Conservation (phyloP, 2,888 invertebrate genomes). For the Phortica okadai region DNA sequence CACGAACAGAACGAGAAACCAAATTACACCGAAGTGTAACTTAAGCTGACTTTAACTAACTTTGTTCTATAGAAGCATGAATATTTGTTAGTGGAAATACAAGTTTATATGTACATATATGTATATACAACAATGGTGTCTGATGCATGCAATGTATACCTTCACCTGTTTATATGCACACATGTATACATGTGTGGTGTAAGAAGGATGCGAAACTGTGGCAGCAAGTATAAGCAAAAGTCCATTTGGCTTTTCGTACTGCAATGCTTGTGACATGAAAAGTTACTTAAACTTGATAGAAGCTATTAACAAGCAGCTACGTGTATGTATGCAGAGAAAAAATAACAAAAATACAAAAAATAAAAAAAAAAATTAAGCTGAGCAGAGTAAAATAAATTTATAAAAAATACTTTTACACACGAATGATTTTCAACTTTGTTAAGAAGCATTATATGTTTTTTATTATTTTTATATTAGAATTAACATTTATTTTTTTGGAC, state of each 20-base stretch:
- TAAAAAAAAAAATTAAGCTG: not conserved
- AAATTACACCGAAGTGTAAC: slow-evolving; percentile 5
- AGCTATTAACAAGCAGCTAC: slow-evolving; percentile 20
- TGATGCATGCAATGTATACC: not conserved
- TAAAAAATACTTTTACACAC: too few relatives aligned
- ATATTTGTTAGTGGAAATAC: too few relatives aligned
- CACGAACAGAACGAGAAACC: not conserved
- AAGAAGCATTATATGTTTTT: too few relatives aligned
- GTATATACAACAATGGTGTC: not conserved
- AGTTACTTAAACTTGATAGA: slow-evolving; percentile 25
- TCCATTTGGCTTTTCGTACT: slow-evolving; percentile 20
- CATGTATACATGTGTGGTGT: not conserved
- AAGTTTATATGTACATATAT: not conserved
- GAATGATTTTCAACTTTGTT: too few relatives aligned
- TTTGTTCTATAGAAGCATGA: slow-evolving; percentile 3
- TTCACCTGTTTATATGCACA: not conserved
- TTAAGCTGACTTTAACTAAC: slow-evolving; percentile 23
- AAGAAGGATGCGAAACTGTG: too few relatives aligned
- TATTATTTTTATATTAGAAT: too few relatives aligned
- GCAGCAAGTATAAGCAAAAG: slow-evolving; percentile 11
- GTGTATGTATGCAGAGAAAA: not conserved
- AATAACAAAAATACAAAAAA: not conserved
- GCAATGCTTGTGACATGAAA: slow-evolving; percentile 18
- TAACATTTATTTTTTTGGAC: too few relatives aligned
- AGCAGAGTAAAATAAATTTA: not conserved